Conservation (phyloP, 2,113 vertebrate species). For the Cnemophilus loriae region DNA sequence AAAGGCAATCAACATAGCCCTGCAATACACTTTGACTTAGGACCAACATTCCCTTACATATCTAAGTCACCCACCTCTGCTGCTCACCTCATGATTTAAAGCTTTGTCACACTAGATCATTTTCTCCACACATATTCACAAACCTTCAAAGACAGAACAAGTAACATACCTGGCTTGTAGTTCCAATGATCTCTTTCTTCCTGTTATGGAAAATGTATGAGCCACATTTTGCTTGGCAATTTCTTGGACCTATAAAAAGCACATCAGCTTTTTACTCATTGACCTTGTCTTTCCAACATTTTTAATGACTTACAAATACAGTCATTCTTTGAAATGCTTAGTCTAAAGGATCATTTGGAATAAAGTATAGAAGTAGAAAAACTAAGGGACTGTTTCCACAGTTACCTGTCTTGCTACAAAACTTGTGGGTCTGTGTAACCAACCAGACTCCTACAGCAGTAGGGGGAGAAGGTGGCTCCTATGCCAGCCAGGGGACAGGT, state of each 20-base stretch:
- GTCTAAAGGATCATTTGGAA: background rate
- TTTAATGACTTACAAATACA: background rate
- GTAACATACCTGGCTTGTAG: constrained; percentile 85
- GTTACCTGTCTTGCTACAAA: background rate
- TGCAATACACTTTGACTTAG: background rate
- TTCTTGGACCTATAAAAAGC: constrained; percentile 84
- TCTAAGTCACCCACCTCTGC: background rate
- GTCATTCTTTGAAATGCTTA: background rate
- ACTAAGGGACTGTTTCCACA: background rate
- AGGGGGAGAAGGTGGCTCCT: background rate
- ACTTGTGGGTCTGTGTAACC: background rate
- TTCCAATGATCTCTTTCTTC: constrained; percentile 88
- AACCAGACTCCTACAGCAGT: background rate
- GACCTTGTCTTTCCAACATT: background rate
- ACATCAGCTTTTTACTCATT: background rate
- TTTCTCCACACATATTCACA: background rate
- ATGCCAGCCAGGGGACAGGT: background rate
- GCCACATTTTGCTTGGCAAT: constrained; percentile 82
- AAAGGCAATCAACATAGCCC: background rate
- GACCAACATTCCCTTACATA: background rate
- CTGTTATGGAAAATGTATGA: constrained; percentile 85
- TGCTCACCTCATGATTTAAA: background rate
- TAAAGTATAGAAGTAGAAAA: background rate
- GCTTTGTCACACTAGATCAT: background rate
- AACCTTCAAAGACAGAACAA: background rate